phyloP scores from a whole-genome alignment of 2,797 vertebrate genomes.

The Neoniphon sammara region DNA sequence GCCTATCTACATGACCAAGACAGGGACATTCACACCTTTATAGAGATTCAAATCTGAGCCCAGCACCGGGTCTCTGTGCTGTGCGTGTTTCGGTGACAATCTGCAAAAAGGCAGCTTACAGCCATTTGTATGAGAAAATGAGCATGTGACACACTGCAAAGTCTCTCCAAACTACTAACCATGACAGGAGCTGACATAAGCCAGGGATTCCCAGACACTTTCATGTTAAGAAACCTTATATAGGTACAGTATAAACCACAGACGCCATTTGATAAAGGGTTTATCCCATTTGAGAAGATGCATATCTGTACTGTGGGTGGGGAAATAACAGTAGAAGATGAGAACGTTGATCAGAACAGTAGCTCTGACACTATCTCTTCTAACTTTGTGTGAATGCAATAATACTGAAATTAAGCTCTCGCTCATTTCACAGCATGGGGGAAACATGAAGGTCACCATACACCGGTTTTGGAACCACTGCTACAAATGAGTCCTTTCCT shows the following conservation, averaged over 20 bases:
- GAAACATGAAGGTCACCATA: constrained; percentile 48
- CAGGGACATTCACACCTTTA: constrained; percentile 58
- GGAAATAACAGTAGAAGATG: constrained; percentile 24
- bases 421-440: not conserved
- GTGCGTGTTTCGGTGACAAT: not conserved
- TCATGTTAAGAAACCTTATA: not conserved
- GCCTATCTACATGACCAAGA: constrained; percentile 66
- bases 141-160: not conserved
- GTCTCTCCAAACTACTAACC: constrained; percentile 16
- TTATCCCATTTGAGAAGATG: constrained; percentile 42
- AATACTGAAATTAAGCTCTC: constrained; percentile 40
- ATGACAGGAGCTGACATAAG: not conserved
- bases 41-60: constrained; percentile 60
- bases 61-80: constrained; percentile 1
- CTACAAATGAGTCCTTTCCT: constrained; percentile 56
- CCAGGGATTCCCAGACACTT: not conserved
- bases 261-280: constrained; percentile 26
- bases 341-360: constrained; percentile 8
- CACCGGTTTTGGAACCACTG: constrained; percentile 40
- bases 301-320: constrained; percentile 30
- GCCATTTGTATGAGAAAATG: not conserved
- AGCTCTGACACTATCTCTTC: constrained; percentile 12
- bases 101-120: not conserved
- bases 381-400: constrained; percentile 25
- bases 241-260: too few relatives aligned